phyloP scores from a whole-genome alignment of 2,113 vertebrate genomes.

The Gadus macrocephalus region DNA sequence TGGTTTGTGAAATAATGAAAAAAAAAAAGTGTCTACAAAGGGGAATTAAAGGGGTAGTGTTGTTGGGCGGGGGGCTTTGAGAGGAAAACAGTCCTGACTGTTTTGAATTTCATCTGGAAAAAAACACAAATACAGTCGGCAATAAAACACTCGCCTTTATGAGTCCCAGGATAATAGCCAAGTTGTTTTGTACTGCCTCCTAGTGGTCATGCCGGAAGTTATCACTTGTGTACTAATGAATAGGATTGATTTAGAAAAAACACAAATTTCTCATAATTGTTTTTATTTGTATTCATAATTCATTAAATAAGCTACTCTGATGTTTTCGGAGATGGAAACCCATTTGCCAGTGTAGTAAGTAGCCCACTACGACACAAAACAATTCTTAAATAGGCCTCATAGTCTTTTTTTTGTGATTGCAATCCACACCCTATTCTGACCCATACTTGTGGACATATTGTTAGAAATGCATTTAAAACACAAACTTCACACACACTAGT shows the following conservation, averaged over 20 bases:
- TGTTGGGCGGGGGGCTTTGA: constrained; percentile 21
- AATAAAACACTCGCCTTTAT: constrained; percentile 39
- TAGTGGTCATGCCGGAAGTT: constrained; percentile 43
- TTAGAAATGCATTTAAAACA: background rate
- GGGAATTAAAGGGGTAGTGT: constrained; percentile 31
- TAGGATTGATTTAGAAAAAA: too few species aligned
- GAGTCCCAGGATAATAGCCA: constrained; percentile 53
- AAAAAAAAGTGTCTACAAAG: constrained; percentile 33
- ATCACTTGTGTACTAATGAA: background rate
- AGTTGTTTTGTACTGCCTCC: constrained; percentile 67
- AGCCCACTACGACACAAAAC: too few species aligned
- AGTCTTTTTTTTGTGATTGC: too few species aligned
- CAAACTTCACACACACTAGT: background rate
- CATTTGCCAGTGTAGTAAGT: too few species aligned
- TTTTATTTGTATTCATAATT: too few species aligned
- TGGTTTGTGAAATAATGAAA: constrained; percentile 24
- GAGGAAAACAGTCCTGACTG: constrained; percentile 52
- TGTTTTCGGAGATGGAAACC: too few species aligned
- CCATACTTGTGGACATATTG: too few species aligned
- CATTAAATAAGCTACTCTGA: too few species aligned
- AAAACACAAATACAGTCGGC: constrained; percentile 43
- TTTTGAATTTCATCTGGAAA: constrained; percentile 55
- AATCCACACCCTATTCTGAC: too few species aligned
- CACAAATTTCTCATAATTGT: too few species aligned
- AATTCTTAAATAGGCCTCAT: too few species aligned